Base-by-base conservation (phyloP, 2,888 invertebrate genomes). In the Cybosia mesomella region DNA sequence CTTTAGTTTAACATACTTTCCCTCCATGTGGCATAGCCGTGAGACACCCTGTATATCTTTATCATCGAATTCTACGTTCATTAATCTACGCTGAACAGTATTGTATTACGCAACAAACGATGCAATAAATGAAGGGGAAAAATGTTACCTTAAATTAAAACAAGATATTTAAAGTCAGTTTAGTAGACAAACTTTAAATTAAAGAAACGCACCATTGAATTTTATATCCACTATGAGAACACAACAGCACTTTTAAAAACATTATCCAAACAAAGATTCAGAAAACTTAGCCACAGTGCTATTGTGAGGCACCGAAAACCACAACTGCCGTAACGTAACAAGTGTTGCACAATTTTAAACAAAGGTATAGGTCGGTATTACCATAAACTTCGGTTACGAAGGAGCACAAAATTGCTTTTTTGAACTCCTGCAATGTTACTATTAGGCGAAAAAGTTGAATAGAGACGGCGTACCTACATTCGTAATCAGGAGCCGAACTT, bases 271-370 rank as follows among this genome's bases (percentile, higher is more conserved):
- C 90, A 91, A 92, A 93, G 91, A 93, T 92, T 89, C 86, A 83
- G 76, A 90, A 66, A 91, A 91, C 87, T 86, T 87, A 86, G 86
- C 87, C 85, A 78, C 83, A 75, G 34, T 72, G 79, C 85, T 85
- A 90, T 91, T 91, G 87, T 89, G 81, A 87, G 87, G 87, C 85
- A 91, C 89, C 90, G 92, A 88, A 90, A 92, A 89, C 91, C 89
- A 79, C 87, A 81, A 87, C 84, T 86, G 87, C 87, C 89, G 88
- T 92, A 91, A 87, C 82, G 80, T 87, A 92, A 91, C 90, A 90
- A 92, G 89, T 87, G 92, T 90, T 89, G 92, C 86, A 90, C 88
- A 92, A 91, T 93, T 93, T 93, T 89, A 91, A 93, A 92, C 90
- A 92, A 92, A 92, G 86, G 86, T 91, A 91, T 91, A 88, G 89